These are phyloP conservation scores for Vulpes lagopus DNA, from an alignment of 2,113 vertebrate genomes.

Conservation along the genomic window DNA sequence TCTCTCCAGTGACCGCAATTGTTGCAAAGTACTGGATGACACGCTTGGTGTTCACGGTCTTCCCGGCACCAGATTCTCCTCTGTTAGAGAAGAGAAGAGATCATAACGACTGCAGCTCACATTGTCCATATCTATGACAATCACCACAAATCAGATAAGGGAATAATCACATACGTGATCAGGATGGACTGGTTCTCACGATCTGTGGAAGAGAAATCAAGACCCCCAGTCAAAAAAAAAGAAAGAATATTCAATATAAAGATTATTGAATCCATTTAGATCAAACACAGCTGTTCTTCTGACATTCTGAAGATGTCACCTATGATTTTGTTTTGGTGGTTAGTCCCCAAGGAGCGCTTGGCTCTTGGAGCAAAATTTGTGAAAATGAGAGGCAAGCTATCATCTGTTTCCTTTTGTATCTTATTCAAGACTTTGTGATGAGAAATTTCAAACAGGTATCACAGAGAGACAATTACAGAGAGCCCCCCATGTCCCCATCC, in stretches of 20 bases:
- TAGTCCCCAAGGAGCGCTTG: neutral
- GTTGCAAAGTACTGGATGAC: constrained; percentile 87
- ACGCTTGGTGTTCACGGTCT: constrained; percentile 87
- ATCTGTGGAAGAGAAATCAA: constrained; percentile 83
- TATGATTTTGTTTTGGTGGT: neutral
- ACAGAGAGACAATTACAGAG: neutral
- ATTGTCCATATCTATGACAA: neutral
- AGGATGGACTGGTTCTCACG: constrained; percentile 93
- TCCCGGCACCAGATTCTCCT: constrained; percentile 87
- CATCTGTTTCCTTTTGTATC: neutral
- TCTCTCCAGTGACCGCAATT: constrained; percentile 85
- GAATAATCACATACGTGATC: constrained; percentile 89
- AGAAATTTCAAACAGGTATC: neutral
- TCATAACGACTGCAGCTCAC: neutral
- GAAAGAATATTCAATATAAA: neutral
- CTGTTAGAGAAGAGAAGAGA: constrained; percentile 83
- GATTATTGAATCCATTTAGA: neutral
- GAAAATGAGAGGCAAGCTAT: neutral
- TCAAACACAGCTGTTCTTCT: constrained; percentile 19
- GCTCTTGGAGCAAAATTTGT: constrained; percentile 19
- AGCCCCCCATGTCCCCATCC: neutral
- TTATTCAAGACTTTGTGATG: neutral
- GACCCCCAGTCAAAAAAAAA: constrained; percentile 4
- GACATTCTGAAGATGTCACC: neutral
- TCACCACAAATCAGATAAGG: neutral